Evolutionary conservation across 1,140 invertebrate species (phyloP), one percentile per base, ranked within the genome.

Genomic region (Melitaea cinxia): DNA sequence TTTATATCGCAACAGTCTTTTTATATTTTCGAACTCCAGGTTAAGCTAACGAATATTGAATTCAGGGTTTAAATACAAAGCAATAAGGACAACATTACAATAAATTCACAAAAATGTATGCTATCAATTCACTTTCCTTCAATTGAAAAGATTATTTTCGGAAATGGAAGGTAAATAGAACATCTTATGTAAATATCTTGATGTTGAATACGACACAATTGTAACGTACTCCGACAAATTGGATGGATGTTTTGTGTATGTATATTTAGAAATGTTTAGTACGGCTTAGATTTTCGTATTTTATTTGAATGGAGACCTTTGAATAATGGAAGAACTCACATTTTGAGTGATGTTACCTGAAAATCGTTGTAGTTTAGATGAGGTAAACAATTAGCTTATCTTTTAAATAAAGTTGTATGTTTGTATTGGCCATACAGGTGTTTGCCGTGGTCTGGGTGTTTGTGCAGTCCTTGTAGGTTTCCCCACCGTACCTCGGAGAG

Each of bases 201-300:
- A 72, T 64, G 65, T 73, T 72, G 72, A 67, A 73, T 71, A 63
- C 49, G 61, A 54, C 65, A 71, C 68, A 72, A 77, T 75, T 72
- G 72, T 68, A 62, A 37, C 54, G 63, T 72, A 56, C 68, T 72
- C 60, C 58, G 47, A 60, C 63, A 79, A 79, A 79, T 79, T 79
- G 77, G 77, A 79, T 73, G 71, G 70, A 65, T 71, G 61, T 69
- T 77, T 77, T 70, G 67, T 77, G 58, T 71, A 64, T 75, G 66
- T 68, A 69, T 61, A 39, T 59, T 60, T 65, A 60, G 56, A 53
- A 59, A 71, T 61, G 12, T 68, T 68, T 45, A 26, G 45, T 23
- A 4, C 30, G 14, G 60, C 28, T 35, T 62, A 45, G 17, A 56
- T 42, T 42, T 61, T 7, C 12, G 6, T 50, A 15, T 57, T 35